Evolutionary conservation across 2,113 vertebrate species (phyloP), one percentile per base, ranked within the genome.

Genomic region (Budorcas taxicolor): DNA sequence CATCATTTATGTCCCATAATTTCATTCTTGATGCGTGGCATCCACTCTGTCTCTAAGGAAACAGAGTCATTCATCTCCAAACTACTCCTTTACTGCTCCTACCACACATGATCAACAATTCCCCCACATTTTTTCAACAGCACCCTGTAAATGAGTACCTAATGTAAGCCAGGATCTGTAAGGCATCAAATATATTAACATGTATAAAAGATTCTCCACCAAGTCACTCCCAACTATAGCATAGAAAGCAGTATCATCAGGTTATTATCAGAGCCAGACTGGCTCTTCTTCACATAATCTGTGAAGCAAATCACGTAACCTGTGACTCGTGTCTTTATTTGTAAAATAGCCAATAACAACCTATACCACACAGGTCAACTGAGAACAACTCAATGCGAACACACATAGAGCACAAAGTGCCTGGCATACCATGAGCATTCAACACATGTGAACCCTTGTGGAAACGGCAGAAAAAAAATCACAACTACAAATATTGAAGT

Each of bases 291-390:
- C 53, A 33, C 7, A 5, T 31, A n/a, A 81, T 3, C 60, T 64
- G 1, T 19, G 43, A 85, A 83, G 53, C 52, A 74, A 58, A 23
- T 29, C 27, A 50, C 58, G 27, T 11, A 11, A 31, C 52, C 25
- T 7, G 1, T 29, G 45, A 45, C n/a, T 55, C 12, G 0, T 0
- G 16, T 4, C 58, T 31, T 12, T 17, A 4, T 11, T 2, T 13
- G 40, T 10, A 25, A 14, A n/a, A 27, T 5, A 57, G 6, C 5
- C 67, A 71, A 36, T 33, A n/a, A 53, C 7, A 29, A 67, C 15
- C 67, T 13, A 29, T 1, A 83, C 21, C 23, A 16, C 50, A 13
- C 40, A 19, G 71, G 29, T 31, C 31, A 43, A 2, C 2, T 14
- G 43, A 31, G 60, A 74, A 71, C 4, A 6, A 8, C 50, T 43